Evolutionary conservation across 2,113 vertebrate species (phyloP).

Genomic region (Propithecus coquereli): DNA sequence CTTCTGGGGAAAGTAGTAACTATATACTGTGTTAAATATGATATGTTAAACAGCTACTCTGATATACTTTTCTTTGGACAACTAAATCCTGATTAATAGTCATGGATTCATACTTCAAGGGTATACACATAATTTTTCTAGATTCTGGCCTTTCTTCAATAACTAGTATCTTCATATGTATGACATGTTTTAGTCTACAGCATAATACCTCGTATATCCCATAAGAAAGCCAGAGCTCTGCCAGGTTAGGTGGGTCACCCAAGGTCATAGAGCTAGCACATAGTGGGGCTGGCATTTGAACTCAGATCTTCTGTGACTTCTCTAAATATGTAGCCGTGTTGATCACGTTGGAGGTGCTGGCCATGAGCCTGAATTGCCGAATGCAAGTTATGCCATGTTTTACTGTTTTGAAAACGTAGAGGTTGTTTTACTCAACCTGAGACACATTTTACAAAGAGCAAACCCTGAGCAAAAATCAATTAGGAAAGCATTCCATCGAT

Average conservation of each 20-base stretch:
- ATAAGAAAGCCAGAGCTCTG: background rate
- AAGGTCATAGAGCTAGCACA: no score
- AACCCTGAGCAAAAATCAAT: slow-evolving; percentile 8
- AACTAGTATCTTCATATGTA: background rate
- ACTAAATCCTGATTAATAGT: background rate
- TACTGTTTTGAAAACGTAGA: background rate
- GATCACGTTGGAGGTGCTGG: no score
- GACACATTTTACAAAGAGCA: slow-evolving; percentile 4
- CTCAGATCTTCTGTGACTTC: background rate
- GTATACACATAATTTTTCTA: background rate
- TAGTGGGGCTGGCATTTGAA: background rate
- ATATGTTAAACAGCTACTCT: background rate
- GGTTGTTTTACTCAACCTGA: slow-evolving; percentile 1
- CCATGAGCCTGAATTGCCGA: background rate
- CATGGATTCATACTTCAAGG: background rate
- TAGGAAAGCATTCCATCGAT: background rate
- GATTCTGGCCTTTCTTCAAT: background rate
- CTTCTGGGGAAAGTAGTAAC: background rate
- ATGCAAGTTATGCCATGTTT: background rate
- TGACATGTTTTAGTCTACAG: no score
- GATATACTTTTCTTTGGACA: background rate
- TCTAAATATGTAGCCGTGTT: background rate
- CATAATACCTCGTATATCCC: no score
- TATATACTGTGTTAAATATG: background rate
- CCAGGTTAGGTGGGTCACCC: background rate